Evolutionary conservation across 2,888 invertebrate genomes (phyloP), one percentile per base, ranked within the genome.

Genomic region (Mactromeris polynyma): DNA sequence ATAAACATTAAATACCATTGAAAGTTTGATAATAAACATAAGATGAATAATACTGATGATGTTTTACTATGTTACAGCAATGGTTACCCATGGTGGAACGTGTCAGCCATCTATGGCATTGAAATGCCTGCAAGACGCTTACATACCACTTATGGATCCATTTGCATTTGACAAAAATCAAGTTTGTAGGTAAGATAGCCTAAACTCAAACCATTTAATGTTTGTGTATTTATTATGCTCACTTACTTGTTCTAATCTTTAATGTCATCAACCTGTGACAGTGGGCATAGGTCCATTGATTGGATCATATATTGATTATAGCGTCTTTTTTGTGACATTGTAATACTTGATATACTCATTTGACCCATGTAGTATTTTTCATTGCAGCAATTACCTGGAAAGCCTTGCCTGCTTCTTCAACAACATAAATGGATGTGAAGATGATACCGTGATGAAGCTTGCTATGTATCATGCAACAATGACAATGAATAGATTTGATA

Each of bases 371-470:
- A n/a, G n/a, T n/a, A n/a, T n/a, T n/a, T 77, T 77, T 17, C 14
- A 26, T 46, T 85, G n/a, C 38, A 88, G 88, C 40, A 33, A 38
- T 17, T 89, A 89, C 58, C 26, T 46, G 2, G 46, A 78, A 33
- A 9, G 64, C 1, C 54, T 89, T 0, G 31, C 83, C 33, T 89
- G 89, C 26, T 80, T 82, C 69, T 86, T 89, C 38, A 46, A 80
- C 42, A 82, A 83, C 40, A 33, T 86, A 0, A 82, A 82, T 33
- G 77, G 14, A 11, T 89, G 89, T 81, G 77, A 83, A 64, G 87
- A 87, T 64, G 87, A 83, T 31, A 79, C 64, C 19, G 58, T 79
- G 1, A 40, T 82, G 0, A 38, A 58, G 40, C 17, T 87, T 14
- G 36, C 64, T 19, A 79, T 82, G 58, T 82, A 82, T 82, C 40